Conservation (phyloP, 2,888 invertebrate species). For the Drosophila fulvimacula region DNA sequence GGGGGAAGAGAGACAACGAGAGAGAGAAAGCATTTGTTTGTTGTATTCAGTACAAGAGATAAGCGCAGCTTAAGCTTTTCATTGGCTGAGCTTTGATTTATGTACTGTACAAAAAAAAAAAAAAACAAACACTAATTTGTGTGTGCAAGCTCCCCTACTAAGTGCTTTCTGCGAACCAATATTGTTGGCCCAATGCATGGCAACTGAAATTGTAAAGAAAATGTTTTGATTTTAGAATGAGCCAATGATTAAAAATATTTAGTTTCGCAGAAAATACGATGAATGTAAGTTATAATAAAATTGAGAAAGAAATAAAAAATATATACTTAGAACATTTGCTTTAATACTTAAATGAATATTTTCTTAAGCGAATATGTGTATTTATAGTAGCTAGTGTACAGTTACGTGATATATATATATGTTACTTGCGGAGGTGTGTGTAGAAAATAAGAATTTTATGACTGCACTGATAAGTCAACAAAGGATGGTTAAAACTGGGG, state of each 20-base stretch:
- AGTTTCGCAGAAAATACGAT: constrained; percentile 30
- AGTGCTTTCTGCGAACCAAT: constrained; percentile 34
- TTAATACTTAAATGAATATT: background rate
- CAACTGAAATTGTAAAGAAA: constrained; percentile 40
- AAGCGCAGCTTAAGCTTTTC: constrained; percentile 7
- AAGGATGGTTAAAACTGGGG: constrained; percentile 7
- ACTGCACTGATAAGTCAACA: constrained; percentile 16
- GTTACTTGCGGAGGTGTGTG: constrained; percentile 10
- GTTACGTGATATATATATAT: background rate
- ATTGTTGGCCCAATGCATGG: constrained; percentile 18
- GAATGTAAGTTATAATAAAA: constrained; percentile 20
- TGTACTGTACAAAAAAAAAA: background rate
- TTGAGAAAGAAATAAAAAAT: background rate
- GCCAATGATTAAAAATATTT: constrained; percentile 17
- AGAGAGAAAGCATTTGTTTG: background rate
- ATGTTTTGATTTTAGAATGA: constrained; percentile 32
- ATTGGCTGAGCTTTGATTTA: background rate
- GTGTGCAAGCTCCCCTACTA: background rate
- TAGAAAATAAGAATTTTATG: constrained; percentile 14
- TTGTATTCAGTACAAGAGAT: background rate
- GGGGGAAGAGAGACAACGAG: background rate
- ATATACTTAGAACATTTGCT: background rate
- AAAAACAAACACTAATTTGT: background rate
- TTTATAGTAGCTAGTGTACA: background rate
- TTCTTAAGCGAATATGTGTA: background rate